Evolutionary conservation across 2,113 vertebrate species (phyloP), one percentile per base, ranked within the genome.

Genomic region (Acanthisitta chloris): DNA sequence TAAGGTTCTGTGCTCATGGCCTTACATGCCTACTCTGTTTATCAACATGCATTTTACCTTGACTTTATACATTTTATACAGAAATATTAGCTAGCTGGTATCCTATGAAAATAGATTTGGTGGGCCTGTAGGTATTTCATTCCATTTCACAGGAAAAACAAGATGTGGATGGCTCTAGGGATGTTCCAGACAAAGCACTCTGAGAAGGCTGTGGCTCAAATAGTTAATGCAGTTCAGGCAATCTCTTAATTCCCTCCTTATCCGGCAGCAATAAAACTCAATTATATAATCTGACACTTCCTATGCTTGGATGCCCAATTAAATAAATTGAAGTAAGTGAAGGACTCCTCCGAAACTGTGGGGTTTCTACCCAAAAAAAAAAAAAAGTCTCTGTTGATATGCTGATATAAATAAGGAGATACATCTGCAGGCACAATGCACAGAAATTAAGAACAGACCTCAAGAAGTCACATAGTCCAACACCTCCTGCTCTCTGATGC

Each of bases 281-380:
- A 55, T 88, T 92, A 93, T 76, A 95, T 48, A 86, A 96, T 95
- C 54, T 92, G 95, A 94, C 71, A 88, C 38, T 72, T 79, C 76
- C 93, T 96, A 66, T 93, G 59, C 83, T 73, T 67, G 24, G 52
- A 61, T 90, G 64, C 58, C 38, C 74, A 62, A 48, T 85, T 64
- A 91, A 73, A 92, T 69, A 57, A 89, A 81, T 31, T 2, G 7
- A 90, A 97, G 26, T 72, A 95, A 89, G 49, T 58, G 43, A 93
- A 82, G 29, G 69, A 89, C 71, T 92, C 20, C 26, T 91, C 34
- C 36, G 52, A 97, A 96, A 95, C 76, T 54, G 14, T 65, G 34
- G 17, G 13, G 1, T 94, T 86, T 62, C 45, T 55, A 26, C 13
- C 12, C 9, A 18, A 28, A 40, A 9, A 31, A 86, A 81, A n/a